Evolutionary conservation across 2,113 vertebrate genomes (phyloP).

Genomic region (Anas platyrhynchos): DNA sequence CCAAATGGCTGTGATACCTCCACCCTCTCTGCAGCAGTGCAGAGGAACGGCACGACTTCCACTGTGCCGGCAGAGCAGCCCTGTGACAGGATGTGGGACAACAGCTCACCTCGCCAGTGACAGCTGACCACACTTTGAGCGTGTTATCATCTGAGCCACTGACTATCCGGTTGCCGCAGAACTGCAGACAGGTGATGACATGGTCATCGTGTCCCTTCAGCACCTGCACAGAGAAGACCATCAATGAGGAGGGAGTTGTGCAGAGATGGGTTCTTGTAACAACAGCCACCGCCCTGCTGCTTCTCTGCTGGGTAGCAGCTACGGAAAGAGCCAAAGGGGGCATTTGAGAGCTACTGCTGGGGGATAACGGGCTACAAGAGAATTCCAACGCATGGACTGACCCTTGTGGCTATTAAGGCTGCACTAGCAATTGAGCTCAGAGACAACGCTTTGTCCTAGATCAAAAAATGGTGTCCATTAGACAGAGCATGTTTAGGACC

Average conservation of each 20-base stretch:
- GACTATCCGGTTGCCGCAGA: conserved; percentile 68
- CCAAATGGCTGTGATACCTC: neutral
- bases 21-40: fast-evolving
- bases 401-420: neutral
- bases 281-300: too few relatives aligned
- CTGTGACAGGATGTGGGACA: fast-evolving
- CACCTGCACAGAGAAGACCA: neutral
- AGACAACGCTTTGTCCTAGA: neutral
- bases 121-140: conserved; percentile 71
- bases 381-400: fast-evolving
- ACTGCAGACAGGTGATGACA: conserved; percentile 74
- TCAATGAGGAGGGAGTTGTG: fast-evolving
- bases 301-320: neutral
- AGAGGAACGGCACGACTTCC: neutral
- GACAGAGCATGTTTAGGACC: neutral
- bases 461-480: neutral
- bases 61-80: fast-evolving
- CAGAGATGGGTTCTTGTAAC: neutral
- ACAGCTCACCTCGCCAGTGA: conserved; percentile 68
- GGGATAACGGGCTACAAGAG: neutral
- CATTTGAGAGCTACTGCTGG: fast-evolving
- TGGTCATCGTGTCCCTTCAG: conserved; percentile 74
- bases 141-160: conserved; percentile 74
- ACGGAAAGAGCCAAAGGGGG: neutral
- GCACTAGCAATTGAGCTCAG: neutral